Conservation (phyloP, 1,140 invertebrate genomes). For the Brachionus calyciflorus region DNA sequence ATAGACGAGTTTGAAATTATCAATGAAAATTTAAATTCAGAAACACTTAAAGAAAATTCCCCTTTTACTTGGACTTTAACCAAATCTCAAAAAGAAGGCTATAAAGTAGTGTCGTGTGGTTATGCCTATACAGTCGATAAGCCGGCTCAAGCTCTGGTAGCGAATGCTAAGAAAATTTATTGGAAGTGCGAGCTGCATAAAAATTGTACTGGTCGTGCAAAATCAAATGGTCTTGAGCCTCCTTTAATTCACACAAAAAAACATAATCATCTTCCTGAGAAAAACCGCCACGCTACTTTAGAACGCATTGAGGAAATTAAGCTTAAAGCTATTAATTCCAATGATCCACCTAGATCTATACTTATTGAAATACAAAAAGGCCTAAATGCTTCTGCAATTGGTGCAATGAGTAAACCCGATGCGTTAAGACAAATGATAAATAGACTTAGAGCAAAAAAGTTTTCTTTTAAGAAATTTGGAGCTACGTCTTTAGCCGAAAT, state of each 20-base stretch:
- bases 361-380: neutral
- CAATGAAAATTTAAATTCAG: no score
- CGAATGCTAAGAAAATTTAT: neutral
- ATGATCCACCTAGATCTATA: neutral
- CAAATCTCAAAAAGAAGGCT: neutral
- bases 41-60: no score
- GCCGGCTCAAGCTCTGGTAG: neutral
- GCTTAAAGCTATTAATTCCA: neutral
- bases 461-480: neutral
- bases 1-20: no score
- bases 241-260: neutral
- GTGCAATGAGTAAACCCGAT: neutral
- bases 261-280: neutral
- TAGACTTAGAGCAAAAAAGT: neutral
- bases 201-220: neutral
- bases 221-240: neutral
- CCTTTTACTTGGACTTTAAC: neutral
- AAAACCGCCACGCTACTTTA: neutral
- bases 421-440: neutral
- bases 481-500: neutral
- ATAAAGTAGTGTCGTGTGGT: neutral
- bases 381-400: neutral
- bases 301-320: neutral
- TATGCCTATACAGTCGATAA: conserved; percentile 16
- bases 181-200: neutral